These are phyloP conservation scores for Argynnis bischoffii DNA, from an alignment of 2,888 invertebrate genomes.

Conservation along the genomic window DNA sequence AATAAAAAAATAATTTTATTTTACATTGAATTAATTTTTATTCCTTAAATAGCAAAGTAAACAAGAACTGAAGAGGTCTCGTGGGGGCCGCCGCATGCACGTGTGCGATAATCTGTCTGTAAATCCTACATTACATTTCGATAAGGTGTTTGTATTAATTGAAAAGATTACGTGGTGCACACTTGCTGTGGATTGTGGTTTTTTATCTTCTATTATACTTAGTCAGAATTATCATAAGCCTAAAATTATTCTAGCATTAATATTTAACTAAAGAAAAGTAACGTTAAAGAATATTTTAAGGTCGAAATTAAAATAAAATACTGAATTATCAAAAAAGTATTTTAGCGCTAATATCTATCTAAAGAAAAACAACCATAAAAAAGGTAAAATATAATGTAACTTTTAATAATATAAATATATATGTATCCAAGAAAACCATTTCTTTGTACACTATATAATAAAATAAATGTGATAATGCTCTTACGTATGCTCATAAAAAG, in stretches of 20 bases:
- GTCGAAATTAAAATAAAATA: no score
- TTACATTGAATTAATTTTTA: background rate
- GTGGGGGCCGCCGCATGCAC: slow-evolving; percentile 51
- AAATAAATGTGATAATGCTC: slow-evolving; percentile 11
- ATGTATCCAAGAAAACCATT: background rate
- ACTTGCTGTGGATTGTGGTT: slow-evolving; percentile 43
- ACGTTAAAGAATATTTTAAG: no score
- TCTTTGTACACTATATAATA: background rate
- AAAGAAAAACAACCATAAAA: no score
- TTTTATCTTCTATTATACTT: slow-evolving; percentile 23
- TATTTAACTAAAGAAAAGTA: background rate
- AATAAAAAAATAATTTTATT: background rate
- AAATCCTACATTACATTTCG: slow-evolving; percentile 72
- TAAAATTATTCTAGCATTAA: background rate
- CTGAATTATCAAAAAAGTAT: no score
- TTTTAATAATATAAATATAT: background rate
- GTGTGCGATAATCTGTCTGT: slow-evolving; percentile 71
- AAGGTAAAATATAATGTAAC: no score
- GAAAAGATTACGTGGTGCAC: slow-evolving; percentile 66
- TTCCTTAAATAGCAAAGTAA: slow-evolving; percentile 29
- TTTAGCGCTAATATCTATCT: no score
- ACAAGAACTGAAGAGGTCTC: slow-evolving; percentile 41
- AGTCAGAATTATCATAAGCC: background rate
- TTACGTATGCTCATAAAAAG: slow-evolving; percentile 37
- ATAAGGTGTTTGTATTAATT: slow-evolving; percentile 78